phyloP scores from a whole-genome alignment of 1,140 invertebrate species.

The Listronotus oregonensis region DNA sequence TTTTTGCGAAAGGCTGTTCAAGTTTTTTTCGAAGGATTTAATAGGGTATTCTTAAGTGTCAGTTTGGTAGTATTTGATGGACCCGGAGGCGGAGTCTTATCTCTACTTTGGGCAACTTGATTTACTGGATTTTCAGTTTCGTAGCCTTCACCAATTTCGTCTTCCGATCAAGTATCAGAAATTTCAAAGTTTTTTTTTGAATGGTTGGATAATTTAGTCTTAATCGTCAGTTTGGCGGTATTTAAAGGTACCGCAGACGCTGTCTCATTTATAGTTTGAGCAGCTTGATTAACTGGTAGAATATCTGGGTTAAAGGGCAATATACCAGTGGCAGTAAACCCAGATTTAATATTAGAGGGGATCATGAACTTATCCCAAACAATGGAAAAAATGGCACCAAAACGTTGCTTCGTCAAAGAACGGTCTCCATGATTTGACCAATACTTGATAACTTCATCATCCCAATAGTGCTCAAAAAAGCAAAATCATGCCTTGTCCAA shows the following conservation, averaged over 20 bases:
- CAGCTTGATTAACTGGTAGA: too few relatives aligned
- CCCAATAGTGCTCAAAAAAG: slow-evolving; percentile 54
- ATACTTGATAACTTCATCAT: slow-evolving; percentile 47
- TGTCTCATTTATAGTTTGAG: background rate
- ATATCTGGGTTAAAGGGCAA: too few relatives aligned
- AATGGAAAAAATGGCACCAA: slow-evolving; percentile 47
- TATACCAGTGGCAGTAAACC: too few relatives aligned
- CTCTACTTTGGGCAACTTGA: too few relatives aligned
- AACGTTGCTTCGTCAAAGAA: slow-evolving; percentile 47
- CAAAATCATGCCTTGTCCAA: slow-evolving; percentile 52
- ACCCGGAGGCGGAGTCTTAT: too few relatives aligned
- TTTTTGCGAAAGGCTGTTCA: too few relatives aligned
- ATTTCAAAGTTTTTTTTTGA: background rate
- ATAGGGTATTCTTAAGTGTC: too few relatives aligned
- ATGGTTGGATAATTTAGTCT: background rate
- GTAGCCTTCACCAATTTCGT: background rate
- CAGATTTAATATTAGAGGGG: too few relatives aligned
- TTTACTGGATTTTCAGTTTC: too few relatives aligned
- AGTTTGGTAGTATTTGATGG: too few relatives aligned
- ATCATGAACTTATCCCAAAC: too few relatives aligned
- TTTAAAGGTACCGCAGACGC: background rate
- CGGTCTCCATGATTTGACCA: slow-evolving; percentile 13
- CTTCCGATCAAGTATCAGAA: background rate
- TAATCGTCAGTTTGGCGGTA: background rate
- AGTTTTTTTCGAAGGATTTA: too few relatives aligned